These are phyloP conservation scores for Thereva unica DNA, from an alignment of 2,888 invertebrate species.

Conservation along the genomic window DNA sequence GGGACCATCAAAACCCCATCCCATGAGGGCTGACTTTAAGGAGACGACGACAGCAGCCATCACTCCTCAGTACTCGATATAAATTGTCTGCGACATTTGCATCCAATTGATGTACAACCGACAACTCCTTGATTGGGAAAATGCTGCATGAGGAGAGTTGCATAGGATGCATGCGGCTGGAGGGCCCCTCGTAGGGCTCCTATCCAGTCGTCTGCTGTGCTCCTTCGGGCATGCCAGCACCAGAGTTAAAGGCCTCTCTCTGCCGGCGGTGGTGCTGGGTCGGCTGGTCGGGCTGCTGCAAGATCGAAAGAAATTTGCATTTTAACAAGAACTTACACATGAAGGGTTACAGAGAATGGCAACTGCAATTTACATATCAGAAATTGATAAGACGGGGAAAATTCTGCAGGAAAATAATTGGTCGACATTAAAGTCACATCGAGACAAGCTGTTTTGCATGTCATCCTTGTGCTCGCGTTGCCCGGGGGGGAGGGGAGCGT, in stretches of 20 bases:
- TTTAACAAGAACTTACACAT: slow-evolving; percentile 30
- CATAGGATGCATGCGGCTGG: slow-evolving; percentile 12
- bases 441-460: slow-evolving; percentile 24
- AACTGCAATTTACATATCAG: slow-evolving; percentile 32
- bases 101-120: slow-evolving; percentile 47
- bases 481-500: not conserved
- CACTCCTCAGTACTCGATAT: slow-evolving; percentile 37
- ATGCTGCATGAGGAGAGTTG: slow-evolving; percentile 14
- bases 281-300: slow-evolving; percentile 10
- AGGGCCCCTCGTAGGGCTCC: not conserved
- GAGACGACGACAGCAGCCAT: slow-evolving; percentile 12
- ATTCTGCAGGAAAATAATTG: slow-evolving; percentile 29
- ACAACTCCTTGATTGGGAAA: slow-evolving; percentile 39
- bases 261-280: not conserved
- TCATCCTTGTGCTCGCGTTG: slow-evolving; percentile 10
- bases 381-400: slow-evolving; percentile 26
- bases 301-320: slow-evolving; percentile 23
- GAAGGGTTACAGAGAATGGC: slow-evolving; percentile 30
- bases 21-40: slow-evolving; percentile 8
- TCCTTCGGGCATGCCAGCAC: not conserved
- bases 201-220: not conserved
- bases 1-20: slow-evolving; percentile 26
- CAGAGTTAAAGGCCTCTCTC: not conserved
- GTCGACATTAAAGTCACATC: slow-evolving; percentile 33
- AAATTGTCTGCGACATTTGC: slow-evolving; percentile 46